Conservation (phyloP, 2,888 invertebrate genomes). For the Tricholauxania praeusta region DNA sequence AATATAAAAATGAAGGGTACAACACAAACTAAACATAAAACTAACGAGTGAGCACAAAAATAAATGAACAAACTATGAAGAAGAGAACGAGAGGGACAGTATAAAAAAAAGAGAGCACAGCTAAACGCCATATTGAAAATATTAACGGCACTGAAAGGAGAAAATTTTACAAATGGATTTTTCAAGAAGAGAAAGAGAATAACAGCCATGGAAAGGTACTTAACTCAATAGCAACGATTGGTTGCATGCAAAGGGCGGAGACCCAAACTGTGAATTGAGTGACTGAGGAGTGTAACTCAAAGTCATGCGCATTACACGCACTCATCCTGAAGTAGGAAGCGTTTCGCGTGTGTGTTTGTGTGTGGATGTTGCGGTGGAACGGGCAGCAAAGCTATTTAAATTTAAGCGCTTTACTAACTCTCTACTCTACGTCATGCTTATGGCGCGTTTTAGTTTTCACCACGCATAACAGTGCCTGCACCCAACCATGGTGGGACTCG, state of each 20-base stretch:
- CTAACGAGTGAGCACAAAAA: background rate
- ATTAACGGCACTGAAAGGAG: background rate
- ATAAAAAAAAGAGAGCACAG: background rate
- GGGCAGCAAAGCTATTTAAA: background rate
- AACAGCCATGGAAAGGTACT: background rate
- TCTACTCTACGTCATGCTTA: background rate
- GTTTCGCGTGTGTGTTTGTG: background rate
- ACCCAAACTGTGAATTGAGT: slow-evolving; percentile 40
- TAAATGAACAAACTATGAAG: background rate
- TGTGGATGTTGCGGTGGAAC: background rate
- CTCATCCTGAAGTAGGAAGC: background rate
- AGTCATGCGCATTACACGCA: background rate
- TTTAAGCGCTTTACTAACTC: background rate
- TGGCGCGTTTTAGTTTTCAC: background rate
- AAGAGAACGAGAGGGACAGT: background rate
- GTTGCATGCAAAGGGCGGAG: slow-evolving; percentile 51
- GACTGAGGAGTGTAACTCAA: slow-evolving; percentile 23
- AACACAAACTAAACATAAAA: background rate
- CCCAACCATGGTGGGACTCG: background rate
- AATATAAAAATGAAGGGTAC: background rate
- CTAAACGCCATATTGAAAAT: slow-evolving; percentile 51
- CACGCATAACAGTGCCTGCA: background rate
- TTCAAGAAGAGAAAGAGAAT: slow-evolving; percentile 39
- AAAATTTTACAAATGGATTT: slow-evolving; percentile 24
- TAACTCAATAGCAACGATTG: slow-evolving; percentile 43